Conservation (phyloP, 2,113 vertebrate genomes). For the Chionis minor region DNA sequence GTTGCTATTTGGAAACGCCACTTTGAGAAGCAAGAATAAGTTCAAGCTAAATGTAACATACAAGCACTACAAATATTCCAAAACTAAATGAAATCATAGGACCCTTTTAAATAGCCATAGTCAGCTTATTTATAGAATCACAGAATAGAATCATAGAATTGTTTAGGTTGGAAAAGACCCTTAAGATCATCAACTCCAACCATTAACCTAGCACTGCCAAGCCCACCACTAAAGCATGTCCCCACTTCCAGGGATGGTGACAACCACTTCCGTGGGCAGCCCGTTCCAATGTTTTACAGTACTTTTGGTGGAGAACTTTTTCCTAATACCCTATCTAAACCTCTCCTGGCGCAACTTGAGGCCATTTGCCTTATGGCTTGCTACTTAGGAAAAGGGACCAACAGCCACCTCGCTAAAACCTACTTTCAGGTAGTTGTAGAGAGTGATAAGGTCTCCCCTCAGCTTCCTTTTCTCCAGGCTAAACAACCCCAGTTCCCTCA, state of each 20-base stretch:
- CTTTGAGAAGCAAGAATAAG: neutral
- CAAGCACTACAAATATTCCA: neutral
- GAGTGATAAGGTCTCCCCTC: accelerated
- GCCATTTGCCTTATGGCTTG: accelerated
- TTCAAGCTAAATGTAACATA: neutral
- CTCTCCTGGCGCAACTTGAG: neutral
- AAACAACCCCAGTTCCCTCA: neutral
- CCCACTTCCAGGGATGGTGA: neutral
- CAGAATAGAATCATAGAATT: neutral
- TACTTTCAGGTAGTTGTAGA: neutral
- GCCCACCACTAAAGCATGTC: neutral
- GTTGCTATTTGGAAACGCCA: neutral
- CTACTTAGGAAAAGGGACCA: neutral
- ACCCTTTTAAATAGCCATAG: neutral
- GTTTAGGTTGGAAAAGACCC: neutral
- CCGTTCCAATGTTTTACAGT: neutral
- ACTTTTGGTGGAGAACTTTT: accelerated
- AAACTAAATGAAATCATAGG: neutral
- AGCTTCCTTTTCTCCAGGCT: neutral
- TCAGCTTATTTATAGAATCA: neutral
- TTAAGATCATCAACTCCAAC: neutral
- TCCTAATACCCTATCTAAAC: neutral
- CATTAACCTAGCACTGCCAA: accelerated
- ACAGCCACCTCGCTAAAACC: accelerated
- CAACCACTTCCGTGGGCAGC: neutral